Evolutionary conservation across 2,797 vertebrate genomes (phyloP), one percentile per base, ranked within the genome.

Genomic region (Hoplostethus mediterraneus): DNA sequence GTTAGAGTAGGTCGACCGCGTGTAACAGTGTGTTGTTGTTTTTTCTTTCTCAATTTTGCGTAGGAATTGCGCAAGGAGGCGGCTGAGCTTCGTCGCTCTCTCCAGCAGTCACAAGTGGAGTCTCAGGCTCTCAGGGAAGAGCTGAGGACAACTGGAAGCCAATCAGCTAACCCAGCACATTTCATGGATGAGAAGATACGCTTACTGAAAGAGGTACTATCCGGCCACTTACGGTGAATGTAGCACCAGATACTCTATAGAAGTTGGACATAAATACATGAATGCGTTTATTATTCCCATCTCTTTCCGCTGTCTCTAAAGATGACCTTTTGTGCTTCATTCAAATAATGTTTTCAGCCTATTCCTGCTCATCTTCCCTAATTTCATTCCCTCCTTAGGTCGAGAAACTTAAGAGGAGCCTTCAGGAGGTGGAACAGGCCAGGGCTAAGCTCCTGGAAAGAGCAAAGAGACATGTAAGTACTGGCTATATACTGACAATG

Each of bases 381-480:
- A 52, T 56, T 25, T 61, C 0, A 7, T 68, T 72, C 11, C 9
- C 40, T 61, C 54, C 6, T 1, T 42, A 95, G 94, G 79, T 95
- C 77, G 91, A 94, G 73, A 92, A 84, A 75, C 85, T 95, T 61
- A 95, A 93, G 84, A 52, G 38, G 30, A 88, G 51, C 61, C 84
- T 95, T 16, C 84, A 78, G 73, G 90, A 94, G 67, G 67, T 60
- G 0, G 93, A 95, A 62, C 88, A 94, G 70, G 80, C 89, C 63
- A 83, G 84, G 82, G 59, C 62, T 2, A 93, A 91, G 81, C 87
- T 95, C 12, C 86, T 95, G 3, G 94, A 95, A 0, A 87, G 93
- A 73, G 94, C 94, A 13, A 95, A 95, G 81, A 90, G 93, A 94
- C 93, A 95, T 8, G 95, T 95, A 84, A 91, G 92, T 71, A 4